Evolutionary conservation across 2,888 invertebrate species (phyloP).

Genomic region (Tanytarsus gracilentus): DNA sequence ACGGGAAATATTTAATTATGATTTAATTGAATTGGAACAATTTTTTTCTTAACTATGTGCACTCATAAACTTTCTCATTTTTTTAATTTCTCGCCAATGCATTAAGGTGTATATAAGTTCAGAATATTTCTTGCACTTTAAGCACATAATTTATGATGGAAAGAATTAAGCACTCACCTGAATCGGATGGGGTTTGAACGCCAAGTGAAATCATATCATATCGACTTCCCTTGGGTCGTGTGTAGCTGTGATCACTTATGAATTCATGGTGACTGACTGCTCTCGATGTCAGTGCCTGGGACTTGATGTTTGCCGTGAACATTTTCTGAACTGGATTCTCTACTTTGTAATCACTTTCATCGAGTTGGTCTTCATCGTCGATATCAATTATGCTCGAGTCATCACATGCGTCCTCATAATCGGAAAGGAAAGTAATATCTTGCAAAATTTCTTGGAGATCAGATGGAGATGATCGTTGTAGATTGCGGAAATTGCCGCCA

Average conservation of each 20-base stretch:
- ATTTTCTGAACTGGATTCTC: slow-evolving; percentile 6
- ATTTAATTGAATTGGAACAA: slow-evolving; percentile 26
- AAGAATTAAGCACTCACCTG: slow-evolving; percentile 54
- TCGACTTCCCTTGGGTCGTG: slow-evolving; percentile 49
- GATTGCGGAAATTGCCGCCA: neutral
- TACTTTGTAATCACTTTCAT: slow-evolving; percentile 27
- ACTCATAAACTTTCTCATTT: neutral
- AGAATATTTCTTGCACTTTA: neutral
- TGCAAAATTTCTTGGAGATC: slow-evolving; percentile 23
- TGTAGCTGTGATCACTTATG: slow-evolving; percentile 59
- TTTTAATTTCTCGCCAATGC: no score
- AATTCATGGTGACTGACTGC: slow-evolving; percentile 34
- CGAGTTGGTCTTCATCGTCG: slow-evolving; percentile 28
- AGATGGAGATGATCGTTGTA: neutral
- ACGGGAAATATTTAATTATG: slow-evolving; percentile 27
- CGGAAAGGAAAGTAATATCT: slow-evolving; percentile 23
- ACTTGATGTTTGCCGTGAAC: slow-evolving; percentile 23
- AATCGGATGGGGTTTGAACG: slow-evolving; percentile 82
- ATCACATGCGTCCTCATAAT: slow-evolving; percentile 24
- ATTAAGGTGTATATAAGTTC: neutral
- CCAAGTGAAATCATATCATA: slow-evolving; percentile 55
- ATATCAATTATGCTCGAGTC: slow-evolving; percentile 22
- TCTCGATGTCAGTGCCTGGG: slow-evolving; percentile 30
- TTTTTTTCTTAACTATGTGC: neutral
- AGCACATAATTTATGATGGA: neutral